Percentiles rank a stretch among this genome's conserved stretches.
These are phyloP conservation scores for Drosophila nr. medialis DNA, from an alignment of 2,888 invertebrate genomes.

Conservation along the genomic window DNA sequence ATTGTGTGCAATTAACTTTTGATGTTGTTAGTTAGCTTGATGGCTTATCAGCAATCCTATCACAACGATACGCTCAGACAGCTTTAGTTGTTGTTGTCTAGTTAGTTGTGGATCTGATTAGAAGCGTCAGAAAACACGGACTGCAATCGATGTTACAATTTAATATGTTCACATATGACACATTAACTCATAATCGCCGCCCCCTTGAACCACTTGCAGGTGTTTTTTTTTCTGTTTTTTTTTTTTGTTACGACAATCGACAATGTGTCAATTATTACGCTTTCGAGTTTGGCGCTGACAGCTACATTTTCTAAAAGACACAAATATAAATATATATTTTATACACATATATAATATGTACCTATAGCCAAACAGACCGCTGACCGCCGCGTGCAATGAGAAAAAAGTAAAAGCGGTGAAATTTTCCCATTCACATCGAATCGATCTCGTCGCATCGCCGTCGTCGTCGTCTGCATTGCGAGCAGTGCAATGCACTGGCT, in stretches of 20 bases:
- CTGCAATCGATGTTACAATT: constrained; percentile 18
- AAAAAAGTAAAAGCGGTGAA: constrained; percentile 78
- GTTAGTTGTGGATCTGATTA: constrained; percentile 25
- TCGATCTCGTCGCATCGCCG: constrained; percentile 60
- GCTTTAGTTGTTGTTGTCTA: constrained; percentile 32
- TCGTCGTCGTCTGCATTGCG: constrained; percentile 56
- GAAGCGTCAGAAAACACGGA: constrained; percentile 4
- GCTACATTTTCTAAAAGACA: constrained; percentile 49
- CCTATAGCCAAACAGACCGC: constrained; percentile 26
- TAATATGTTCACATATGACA: neutral
- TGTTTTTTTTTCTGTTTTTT: constrained; percentile 4
- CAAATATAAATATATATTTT: constrained; percentile 13
- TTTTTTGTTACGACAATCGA: constrained; percentile 7
- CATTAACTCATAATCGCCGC: neutral
- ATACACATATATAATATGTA: constrained; percentile 4
- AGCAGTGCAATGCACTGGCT: constrained; percentile 70
- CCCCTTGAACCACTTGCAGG: constrained; percentile 15
- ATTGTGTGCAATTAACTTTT: constrained; percentile 3
- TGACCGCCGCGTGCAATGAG: constrained; percentile 49
- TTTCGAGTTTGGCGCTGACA: constrained; percentile 44
- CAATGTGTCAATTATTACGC: constrained; percentile 70
- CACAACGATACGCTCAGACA: constrained; percentile 29
- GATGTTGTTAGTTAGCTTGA: constrained; percentile 6
- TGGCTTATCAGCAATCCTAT: constrained; percentile 36
- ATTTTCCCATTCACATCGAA: constrained; percentile 76